A percentile compares a stretch with the other conserved stretches of the same genome.
Evolutionary conservation across 2,113 vertebrate genomes (phyloP).

Genomic region (Neodon shergylaensis): DNA sequence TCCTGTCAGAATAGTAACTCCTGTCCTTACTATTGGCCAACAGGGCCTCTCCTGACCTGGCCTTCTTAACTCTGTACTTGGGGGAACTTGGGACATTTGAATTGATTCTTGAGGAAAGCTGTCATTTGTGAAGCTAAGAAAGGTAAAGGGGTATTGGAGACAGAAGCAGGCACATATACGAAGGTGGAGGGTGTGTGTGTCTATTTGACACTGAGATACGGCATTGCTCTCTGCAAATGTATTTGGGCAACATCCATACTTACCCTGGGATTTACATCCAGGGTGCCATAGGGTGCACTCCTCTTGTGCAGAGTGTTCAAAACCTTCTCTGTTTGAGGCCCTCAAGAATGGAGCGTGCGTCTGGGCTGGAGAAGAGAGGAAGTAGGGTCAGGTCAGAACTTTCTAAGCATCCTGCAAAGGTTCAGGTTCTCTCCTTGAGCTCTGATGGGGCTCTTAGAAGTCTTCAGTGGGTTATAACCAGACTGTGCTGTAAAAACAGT

Average conservation of each 20-base stretch:
- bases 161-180: accelerated
- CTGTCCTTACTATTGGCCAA: background rate
- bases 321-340: background rate
- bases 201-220: background rate
- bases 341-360: background rate
- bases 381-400: background rate
- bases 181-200: background rate
- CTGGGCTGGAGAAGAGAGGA: background rate
- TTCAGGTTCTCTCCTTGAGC: background rate
- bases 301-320: background rate
- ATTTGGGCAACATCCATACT: background rate
- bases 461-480: background rate
- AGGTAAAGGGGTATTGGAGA: background rate
- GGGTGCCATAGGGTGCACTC: background rate
- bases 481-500: background rate
- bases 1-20: background rate
- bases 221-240: background rate
- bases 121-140: constrained; percentile 19
- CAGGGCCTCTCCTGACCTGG: background rate
- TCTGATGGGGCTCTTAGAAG: background rate
- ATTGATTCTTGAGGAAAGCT: background rate
- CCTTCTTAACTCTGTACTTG: background rate
- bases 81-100: background rate
- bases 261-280: background rate
- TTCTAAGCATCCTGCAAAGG: background rate